Evolutionary conservation across 1,140 invertebrate species (phyloP).

Genomic region (Drosophila sp.): DNA sequence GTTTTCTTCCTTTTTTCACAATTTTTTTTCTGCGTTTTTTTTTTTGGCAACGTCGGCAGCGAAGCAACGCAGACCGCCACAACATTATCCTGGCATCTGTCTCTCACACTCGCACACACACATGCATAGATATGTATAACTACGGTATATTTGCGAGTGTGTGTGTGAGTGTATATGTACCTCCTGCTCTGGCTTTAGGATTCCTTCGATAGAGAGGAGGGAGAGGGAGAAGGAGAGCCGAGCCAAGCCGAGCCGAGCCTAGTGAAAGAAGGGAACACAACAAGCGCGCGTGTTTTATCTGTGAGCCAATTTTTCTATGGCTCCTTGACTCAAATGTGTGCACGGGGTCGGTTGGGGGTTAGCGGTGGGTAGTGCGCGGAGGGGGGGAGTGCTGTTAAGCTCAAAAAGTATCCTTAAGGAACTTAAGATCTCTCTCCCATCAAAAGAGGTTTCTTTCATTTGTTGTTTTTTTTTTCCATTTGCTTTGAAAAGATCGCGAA

Average conservation of each 20-base stretch:
- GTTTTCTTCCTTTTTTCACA: conserved; percentile 1
- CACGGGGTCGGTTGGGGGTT: neutral
- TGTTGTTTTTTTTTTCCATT: neutral
- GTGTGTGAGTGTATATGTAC: conserved; percentile 19
- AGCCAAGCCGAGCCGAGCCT: no score
- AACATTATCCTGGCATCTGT: conserved; percentile 50
- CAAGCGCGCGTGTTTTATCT: conserved; percentile 48
- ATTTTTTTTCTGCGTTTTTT: conserved; percentile 26
- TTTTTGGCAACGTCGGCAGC: conserved; percentile 50
- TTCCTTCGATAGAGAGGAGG: neutral
- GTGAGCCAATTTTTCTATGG: conserved; percentile 43
- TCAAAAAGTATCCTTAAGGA: conserved; percentile 7
- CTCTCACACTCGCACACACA: conserved; percentile 30
- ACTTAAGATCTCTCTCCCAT: neutral
- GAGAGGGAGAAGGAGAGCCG: no score
- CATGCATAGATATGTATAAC: conserved; percentile 15
- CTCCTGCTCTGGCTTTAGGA: conserved; percentile 6
- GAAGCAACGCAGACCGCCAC: conserved; percentile 25
- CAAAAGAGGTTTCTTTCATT: neutral
- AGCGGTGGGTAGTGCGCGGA: neutral
- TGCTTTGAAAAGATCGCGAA: neutral
- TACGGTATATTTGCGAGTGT: conserved; percentile 2
- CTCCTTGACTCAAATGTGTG: conserved; percentile 22
- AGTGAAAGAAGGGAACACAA: conserved; percentile 14
- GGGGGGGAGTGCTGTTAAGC: neutral